A percentile compares a stretch with the other conserved stretches of the same genome.
Evolutionary conservation across 2,797 vertebrate species (phyloP).

Genomic region (Platyrinchus mystaceus): DNA sequence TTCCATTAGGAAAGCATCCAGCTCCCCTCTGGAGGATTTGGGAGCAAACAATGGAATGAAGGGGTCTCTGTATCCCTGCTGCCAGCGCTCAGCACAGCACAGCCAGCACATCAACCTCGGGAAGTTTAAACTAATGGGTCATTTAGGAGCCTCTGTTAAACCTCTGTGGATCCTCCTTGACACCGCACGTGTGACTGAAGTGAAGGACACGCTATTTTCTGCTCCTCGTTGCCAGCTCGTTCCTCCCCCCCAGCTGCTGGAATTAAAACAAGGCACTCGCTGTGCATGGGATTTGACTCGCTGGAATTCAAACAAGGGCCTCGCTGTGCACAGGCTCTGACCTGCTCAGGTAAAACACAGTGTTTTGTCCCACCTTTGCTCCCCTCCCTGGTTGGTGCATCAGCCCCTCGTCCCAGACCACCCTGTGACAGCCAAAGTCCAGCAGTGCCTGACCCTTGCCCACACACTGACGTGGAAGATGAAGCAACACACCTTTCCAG

Average conservation of each 20-base stretch:
- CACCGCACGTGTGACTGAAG: not conserved
- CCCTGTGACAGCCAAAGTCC: not conserved
- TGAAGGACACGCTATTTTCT: accelerated
- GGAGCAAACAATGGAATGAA: not conserved
- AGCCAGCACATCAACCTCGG: accelerated
- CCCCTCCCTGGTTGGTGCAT: not conserved
- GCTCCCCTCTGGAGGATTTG: not conserved
- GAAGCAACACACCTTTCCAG: not conserved
- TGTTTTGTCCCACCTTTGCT: not conserved
- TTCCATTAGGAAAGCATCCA: not conserved
- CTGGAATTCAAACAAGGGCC: not conserved
- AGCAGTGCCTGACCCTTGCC: conserved; percentile 34
- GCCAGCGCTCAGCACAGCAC: not conserved
- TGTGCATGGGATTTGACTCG: not conserved
- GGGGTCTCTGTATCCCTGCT: not conserved
- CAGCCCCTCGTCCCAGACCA: accelerated
- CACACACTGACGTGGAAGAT: not conserved
- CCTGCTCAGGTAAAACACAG: not conserved
- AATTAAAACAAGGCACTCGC: not conserved
- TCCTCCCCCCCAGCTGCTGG: not conserved
- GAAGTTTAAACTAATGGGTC: accelerated
- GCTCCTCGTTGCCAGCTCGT: not conserved
- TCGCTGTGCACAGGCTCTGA: accelerated
- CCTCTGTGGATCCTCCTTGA: accelerated
- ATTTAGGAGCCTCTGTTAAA: not conserved